These are phyloP conservation scores for Pseudobourletiella spinata DNA, from an alignment of 1,140 invertebrate species.

Conservation along the genomic window DNA sequence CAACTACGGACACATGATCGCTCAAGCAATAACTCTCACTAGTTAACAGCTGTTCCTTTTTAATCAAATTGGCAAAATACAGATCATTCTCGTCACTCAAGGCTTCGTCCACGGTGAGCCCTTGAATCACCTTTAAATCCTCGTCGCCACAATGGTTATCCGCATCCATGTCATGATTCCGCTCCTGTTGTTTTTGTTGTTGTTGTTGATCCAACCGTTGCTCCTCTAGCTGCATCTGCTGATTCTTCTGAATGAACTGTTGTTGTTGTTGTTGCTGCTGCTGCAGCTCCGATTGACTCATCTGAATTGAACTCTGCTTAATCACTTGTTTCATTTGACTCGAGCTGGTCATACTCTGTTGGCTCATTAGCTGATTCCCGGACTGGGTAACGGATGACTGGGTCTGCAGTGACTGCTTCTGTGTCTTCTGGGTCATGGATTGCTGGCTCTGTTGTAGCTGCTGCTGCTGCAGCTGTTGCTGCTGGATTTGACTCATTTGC, in stretches of 20 bases:
- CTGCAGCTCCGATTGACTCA: not conserved
- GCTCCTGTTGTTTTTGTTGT: not conserved
- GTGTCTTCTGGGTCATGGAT: not conserved
- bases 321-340: not conserved
- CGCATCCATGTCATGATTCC: not conserved
- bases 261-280: slow-evolving; percentile 5
- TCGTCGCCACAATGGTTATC: not conserved
- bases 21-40: not conserved
- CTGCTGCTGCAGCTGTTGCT: too few relatives aligned
- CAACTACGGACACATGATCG: not conserved
- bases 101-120: not conserved
- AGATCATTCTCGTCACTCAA: not conserved
- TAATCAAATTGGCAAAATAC: slow-evolving; percentile 11
- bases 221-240: not conserved
- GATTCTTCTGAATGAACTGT: not conserved
- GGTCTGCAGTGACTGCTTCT: not conserved
- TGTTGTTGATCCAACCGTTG: not conserved
- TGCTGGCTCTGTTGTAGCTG: not conserved
- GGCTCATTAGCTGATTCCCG: not conserved
- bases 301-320: not conserved
- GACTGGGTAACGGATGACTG: not conserved
- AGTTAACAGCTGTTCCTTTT: slow-evolving; percentile 4
- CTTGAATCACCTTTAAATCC: slow-evolving; percentile 4
- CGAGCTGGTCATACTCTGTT: not conserved
- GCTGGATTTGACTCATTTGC: not conserved